Percentiles rank a stretch among this genome's conserved stretches.
phyloP scores from a whole-genome alignment of 2,888 invertebrate species.

The Pyrrhia umbra region DNA sequence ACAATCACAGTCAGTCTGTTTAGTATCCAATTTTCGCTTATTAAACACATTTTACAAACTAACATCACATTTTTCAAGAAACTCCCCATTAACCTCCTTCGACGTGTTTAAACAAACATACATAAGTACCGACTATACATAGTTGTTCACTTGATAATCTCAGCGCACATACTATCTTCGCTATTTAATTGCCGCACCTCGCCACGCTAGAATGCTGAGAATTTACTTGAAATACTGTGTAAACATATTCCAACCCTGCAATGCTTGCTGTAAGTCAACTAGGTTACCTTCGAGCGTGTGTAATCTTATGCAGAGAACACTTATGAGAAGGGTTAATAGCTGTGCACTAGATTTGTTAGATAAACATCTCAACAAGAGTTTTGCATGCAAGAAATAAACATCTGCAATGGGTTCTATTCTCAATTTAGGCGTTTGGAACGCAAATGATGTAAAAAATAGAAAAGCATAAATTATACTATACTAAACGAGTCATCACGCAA shows the following conservation, averaged over 20 bases:
- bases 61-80: not conserved
- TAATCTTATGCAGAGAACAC: constrained; percentile 34
- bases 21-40: no score
- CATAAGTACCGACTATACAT: not conserved
- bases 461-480: no score
- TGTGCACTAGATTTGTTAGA: not conserved
- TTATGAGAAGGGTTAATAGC: constrained; percentile 3
- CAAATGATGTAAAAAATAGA: no score
- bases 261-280: constrained; percentile 39
- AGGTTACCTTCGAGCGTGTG: constrained; percentile 34
- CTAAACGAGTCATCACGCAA: no score
- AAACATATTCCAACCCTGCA: constrained; percentile 41
- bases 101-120: not conserved
- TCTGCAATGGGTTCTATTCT: no score
- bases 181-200: constrained; percentile 35
- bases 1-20: no score
- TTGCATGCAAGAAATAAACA: no score
- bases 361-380: no score
- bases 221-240: constrained; percentile 31
- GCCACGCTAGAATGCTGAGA: constrained; percentile 10
- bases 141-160: constrained; percentile 16
- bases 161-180: constrained; percentile 2
- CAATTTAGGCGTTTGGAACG: no score
- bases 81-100: not conserved
- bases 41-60: no score